Evolutionary conservation across 2,888 invertebrate genomes (phyloP), one percentile per base, ranked within the genome.

Genomic region (Epinotia nisella): DNA sequence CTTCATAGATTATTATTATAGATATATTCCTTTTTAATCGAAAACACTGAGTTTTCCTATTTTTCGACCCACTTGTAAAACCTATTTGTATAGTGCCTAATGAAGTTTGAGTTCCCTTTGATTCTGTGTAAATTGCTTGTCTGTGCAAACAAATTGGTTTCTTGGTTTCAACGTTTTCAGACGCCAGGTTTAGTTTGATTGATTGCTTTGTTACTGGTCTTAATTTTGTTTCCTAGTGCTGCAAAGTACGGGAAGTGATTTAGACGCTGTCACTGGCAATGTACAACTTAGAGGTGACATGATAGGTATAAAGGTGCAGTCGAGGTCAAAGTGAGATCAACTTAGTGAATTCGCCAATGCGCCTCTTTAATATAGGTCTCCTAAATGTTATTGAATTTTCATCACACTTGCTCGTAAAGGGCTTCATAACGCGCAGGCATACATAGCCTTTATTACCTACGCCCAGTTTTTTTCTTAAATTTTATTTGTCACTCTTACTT

Each of bases 231-330:
- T 71, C 65, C 60, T 71, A 41, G 59, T 58, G 55, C 39, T 24
- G 56, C 41, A 41, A n/a, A 13, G 51, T 51, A 59, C 65, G 65
- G 71, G 65, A 71, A 65, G 58, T 71, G 49, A 65, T 71, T 71
- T 65, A 45, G 21, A 21, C 17, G 41, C 24, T 55, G 41, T 70
- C 21, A 13, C 15, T n/a, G n/a, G 41, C 55, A 56, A 24, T 21
- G 64, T 45, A 21, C 55, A 65, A n/a, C 29, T 58, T 24, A n/a
- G 15, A n/a, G 29, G 9, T 9, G n/a, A 59, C 35, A 19, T 39
- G 5, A 19, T 58, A 51, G 51, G 51, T 53, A 53, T 17, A n/a
- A 17, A 53, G 53, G 19, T 53, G 10, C 15, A 15, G 45, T 15
- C 45, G 45, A 45, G 45, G 45, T 13, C 4, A 15, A 10, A 55